phyloP scores from a whole-genome alignment of 2,797 vertebrate species.

The Balearica regulorum region DNA sequence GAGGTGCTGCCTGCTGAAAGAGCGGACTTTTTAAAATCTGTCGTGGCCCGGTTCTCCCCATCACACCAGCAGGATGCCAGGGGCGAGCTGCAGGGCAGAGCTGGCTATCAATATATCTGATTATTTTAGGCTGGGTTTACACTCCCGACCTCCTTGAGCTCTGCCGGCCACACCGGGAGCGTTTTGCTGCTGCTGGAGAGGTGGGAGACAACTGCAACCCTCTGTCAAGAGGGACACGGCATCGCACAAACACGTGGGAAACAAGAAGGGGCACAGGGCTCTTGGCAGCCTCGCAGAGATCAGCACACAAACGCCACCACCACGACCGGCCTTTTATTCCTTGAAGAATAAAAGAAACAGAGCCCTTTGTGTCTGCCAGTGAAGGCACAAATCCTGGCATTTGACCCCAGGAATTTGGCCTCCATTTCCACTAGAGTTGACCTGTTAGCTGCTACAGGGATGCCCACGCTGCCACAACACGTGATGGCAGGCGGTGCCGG shows the following conservation, averaged over 20 bases:
- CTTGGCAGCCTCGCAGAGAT: neutral
- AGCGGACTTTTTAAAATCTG: neutral
- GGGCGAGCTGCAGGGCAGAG: neutral
- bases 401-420: constrained; percentile 48
- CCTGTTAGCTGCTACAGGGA: neutral
- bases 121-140: neutral
- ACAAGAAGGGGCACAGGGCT: neutral
- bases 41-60: neutral
- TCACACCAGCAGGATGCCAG: neutral
- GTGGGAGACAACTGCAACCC: neutral
- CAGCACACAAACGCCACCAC: constrained; percentile 12
- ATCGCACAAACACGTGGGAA: neutral
- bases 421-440: neutral
- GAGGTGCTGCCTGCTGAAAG: neutral
- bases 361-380: constrained; percentile 39
- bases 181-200: neutral
- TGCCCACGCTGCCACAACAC: neutral
- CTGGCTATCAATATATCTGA: neutral
- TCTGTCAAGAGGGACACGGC: neutral
- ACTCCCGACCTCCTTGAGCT: neutral
- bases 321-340: constrained; percentile 16
- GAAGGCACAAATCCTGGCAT: constrained; percentile 35
- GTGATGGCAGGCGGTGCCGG: neutral
- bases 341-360: constrained; percentile 39
- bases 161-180: neutral